These are phyloP conservation scores for Pipistrellus pygmaeus DNA, from an alignment of 2,797 vertebrate genomes.

Conservation along the genomic window DNA sequence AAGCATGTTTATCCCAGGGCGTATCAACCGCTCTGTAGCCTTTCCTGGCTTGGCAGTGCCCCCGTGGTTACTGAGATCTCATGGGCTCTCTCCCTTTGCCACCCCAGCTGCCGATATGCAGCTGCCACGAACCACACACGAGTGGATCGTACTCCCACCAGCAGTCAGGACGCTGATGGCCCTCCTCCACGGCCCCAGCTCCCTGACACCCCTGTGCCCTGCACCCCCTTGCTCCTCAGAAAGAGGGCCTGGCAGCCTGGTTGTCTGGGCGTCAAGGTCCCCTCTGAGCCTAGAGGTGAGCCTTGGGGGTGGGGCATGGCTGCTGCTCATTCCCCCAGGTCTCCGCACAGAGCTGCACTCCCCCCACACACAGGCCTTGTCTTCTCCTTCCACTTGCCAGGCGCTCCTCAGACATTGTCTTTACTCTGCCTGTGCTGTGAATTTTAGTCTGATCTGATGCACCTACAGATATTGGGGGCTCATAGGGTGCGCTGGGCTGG, in stretches of 20 bases:
- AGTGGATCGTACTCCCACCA: constrained; percentile 26
- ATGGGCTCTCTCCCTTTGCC: constrained; percentile 14
- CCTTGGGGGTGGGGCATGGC: rapidly evolving
- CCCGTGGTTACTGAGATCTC: constrained; percentile 66
- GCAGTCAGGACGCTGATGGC: neutral
- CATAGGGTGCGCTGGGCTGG: rapidly evolving
- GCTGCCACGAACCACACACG: constrained; percentile 49
- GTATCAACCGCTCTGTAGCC: constrained; percentile 66
- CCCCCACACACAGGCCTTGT: neutral
- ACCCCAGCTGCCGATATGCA: constrained; percentile 45
- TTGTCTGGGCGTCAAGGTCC: too few relatives aligned
- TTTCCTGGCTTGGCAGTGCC: constrained; percentile 56
- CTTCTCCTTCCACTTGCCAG: neutral
- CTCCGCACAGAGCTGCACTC: rapidly evolving
- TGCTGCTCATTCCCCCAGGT: neutral
- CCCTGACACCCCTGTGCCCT: neutral
- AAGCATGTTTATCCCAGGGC: neutral
- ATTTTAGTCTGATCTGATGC: neutral
- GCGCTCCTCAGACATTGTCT: neutral
- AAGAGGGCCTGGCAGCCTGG: neutral
- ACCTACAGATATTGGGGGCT: neutral
- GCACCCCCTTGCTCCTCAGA: neutral
- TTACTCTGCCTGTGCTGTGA: neutral
- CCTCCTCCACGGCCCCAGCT: neutral
- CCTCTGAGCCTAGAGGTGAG: neutral